Base-by-base conservation (phyloP, 2,888 invertebrate genomes). In the Adelphocoris suturalis region DNA sequence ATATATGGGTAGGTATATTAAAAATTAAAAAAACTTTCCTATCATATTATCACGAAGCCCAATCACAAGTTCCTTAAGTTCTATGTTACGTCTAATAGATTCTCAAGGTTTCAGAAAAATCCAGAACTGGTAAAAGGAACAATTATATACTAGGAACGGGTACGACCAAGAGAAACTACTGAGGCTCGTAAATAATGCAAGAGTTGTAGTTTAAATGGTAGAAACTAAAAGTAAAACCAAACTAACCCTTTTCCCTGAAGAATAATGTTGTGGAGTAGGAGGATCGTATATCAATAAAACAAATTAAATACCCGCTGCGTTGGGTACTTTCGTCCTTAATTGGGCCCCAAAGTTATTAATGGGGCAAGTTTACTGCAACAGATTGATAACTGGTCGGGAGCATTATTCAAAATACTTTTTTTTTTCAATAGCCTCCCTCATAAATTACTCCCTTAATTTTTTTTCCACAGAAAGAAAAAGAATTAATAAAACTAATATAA, bases 401-500 rank as follows among this genome's bases (percentile, higher is more conserved):
- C 68, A 68, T 68, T 68, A 68, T 68, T 68, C 68, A 68, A 68
- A 68, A 68, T 68, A 68, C 68, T 68, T 68, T 68, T 61, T 37
- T 37, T 37, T 68, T 68, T 68, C 68, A 68, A 68, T 23, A 68
- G 68, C 23, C 27, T 27, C 11, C 13, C 68, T 68, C 68, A 68
- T 68, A 68, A 68, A 68, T 68, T 23, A 68, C 68, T 68, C 68
- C 19, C 19, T 68, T 68, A 68, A 68, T 27, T 68, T 68, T 68
- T 61, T 61, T 27, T 68, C 37, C 23, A 3, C 19, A 23, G n/a
- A 11, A 23, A 68, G 23, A 23, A 68, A 68, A 68, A 68, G 23
- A 68, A 23, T 68, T 68, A 68, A 68, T 68, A 68, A 68, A 68
- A 68, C 68, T 68, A 68, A 68, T 68, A 68, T 68, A 68, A 23